These are phyloP conservation scores for Hofmannophila pseudospretella DNA, from an alignment of 2,888 invertebrate species.

Conservation along the genomic window DNA sequence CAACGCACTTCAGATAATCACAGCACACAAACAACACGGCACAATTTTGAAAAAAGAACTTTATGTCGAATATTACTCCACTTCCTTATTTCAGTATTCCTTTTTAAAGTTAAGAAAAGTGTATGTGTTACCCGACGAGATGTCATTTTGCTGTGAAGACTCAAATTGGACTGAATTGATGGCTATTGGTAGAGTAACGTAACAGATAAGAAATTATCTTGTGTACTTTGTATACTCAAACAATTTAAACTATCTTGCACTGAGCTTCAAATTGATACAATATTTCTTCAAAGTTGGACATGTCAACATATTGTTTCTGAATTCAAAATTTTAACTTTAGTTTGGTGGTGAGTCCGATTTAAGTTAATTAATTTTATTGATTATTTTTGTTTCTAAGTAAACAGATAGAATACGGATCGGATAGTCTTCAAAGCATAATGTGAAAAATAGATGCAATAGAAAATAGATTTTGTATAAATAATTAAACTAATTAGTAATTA, in stretches of 20 bases:
- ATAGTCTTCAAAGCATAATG: no score
- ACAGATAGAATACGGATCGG: no score
- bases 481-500: no score
- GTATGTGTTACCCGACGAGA: slow-evolving; percentile 56
- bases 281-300: slow-evolving; percentile 34
- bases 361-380: no score
- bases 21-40: slow-evolving; percentile 5
- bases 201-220: slow-evolving; percentile 55
- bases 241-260: slow-evolving; percentile 31
- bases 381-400: no score
- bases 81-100: no score
- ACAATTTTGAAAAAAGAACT: slow-evolving; percentile 13
- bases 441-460: no score
- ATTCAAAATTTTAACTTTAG: slow-evolving; percentile 15
- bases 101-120: slow-evolving; percentile 18
- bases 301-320: slow-evolving; percentile 14
- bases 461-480: no score
- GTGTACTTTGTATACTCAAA: slow-evolving; percentile 48
- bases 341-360: no score
- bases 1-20: neutral
- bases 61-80: slow-evolving; percentile 1
- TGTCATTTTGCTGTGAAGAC: slow-evolving; percentile 61
- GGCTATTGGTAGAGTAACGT: slow-evolving; percentile 47
- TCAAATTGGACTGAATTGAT: slow-evolving; percentile 59
- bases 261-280: slow-evolving; percentile 31